Percentiles rank a stretch among this genome's conserved stretches.
phyloP scores from a whole-genome alignment of 2,797 vertebrate species.

The Sebastes jordani region DNA sequence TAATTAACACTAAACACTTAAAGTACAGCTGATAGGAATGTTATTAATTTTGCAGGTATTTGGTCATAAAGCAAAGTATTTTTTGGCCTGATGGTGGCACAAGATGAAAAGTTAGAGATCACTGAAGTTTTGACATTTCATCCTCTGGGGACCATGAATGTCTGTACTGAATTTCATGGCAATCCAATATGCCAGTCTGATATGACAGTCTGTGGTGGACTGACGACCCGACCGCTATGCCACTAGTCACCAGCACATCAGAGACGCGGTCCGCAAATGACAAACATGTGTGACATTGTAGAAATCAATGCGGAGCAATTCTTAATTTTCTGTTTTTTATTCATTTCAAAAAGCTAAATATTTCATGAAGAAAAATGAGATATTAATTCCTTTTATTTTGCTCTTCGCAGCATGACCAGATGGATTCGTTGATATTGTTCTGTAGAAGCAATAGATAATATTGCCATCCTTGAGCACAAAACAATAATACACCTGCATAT shows the following conservation, averaged over 20 bases:
- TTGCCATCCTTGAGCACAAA: conserved; percentile 7
- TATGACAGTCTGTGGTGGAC: background rate
- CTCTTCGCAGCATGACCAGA: background rate
- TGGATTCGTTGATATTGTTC: conserved; percentile 1
- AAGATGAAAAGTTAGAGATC: background rate
- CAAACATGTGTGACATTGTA: background rate
- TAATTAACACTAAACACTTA: background rate
- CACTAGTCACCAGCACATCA: background rate
- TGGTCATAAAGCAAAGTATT: background rate
- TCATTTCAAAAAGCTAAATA: background rate
- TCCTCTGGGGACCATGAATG: background rate
- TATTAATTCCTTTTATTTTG: conserved; percentile 13
- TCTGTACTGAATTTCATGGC: background rate
- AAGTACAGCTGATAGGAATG: background rate
- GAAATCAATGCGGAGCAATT: background rate
- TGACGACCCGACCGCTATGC: no score
- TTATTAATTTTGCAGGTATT: background rate
- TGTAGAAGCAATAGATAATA: conserved; percentile 18
- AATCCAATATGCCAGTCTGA: background rate
- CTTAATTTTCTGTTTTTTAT: background rate
- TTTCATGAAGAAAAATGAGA: background rate
- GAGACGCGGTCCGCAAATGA: background rate
- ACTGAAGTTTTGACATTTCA: background rate
- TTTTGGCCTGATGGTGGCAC: background rate
- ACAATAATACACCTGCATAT: conserved; percentile 21